Base-by-base conservation (phyloP, 2,797 vertebrate species). In the Acrossocheilus fasciatus region DNA sequence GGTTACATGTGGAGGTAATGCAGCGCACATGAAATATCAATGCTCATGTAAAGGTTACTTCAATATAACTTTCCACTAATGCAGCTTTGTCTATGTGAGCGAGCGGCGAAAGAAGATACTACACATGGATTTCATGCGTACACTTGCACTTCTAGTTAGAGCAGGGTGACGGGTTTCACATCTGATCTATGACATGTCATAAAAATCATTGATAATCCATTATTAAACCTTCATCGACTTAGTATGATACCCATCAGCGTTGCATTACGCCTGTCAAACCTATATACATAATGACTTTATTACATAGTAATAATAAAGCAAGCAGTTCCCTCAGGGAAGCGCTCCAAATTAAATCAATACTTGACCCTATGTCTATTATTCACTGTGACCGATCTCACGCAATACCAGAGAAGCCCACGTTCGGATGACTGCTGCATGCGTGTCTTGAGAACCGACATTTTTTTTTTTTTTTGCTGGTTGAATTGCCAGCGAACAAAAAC, bases 1-100 rank as follows among this genome's bases (percentile, higher is more conserved):
- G 88, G 85, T 91, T 94, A 90, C 85, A 50, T 86, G 92, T 93
- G 50, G 64, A 88, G 92, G 89, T 90, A 93, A 94, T 93, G 91
- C 88, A 92, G 93, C 92, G 91, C 89, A 92, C 90, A 92, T 95
- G 95, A 96, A 95, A 95, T 95, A 96, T 95, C 93, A 94, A 70
- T 91, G 90, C 90, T 90, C 89, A 92, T 90, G 90, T 95, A 96
- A 96, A 96, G 96, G 95, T 96, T 95, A 95, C 93, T 91, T 92
- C 93, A 94, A 94, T 95, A 95, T 95, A 95, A 94, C 93, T 94
- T 95, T 86, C 84, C 54, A 68, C 86, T 86, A 88, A 62, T 68
- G 77, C 90, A 90, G 91, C 92, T 92, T 93, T 91, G 90, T 91
- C 89, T 91, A 62, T 73, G 81, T 75, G 74, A 81, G 82, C 78